Percentiles rank a stretch among this genome's conserved stretches.
These are phyloP conservation scores for Acropternis orthonyx DNA, from an alignment of 2,797 vertebrate species.

Conservation along the genomic window DNA sequence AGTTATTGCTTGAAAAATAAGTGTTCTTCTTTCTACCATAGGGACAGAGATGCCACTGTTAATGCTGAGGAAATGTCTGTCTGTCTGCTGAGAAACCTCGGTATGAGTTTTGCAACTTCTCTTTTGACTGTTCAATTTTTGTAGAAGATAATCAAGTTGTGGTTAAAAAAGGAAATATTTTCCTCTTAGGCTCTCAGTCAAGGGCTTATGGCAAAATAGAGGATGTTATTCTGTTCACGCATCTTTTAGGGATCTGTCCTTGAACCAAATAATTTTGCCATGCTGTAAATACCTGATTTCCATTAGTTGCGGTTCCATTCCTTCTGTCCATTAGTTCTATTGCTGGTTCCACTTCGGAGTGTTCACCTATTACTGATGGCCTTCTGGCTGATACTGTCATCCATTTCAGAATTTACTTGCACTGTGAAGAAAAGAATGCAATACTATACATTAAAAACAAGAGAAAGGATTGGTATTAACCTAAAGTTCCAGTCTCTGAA, in stretches of 20 bases:
- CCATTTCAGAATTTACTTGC: neutral
- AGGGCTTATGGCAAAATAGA: neutral
- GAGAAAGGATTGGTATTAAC: neutral
- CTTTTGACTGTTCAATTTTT: neutral
- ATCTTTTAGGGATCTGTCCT: neutral
- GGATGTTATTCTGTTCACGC: accelerated
- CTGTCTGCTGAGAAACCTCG: slow-evolving; percentile 86
- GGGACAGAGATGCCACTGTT: slow-evolving; percentile 82
- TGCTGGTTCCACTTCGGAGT: neutral
- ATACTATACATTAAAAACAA: neutral
- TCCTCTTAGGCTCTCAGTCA: neutral
- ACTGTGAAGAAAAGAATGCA: neutral
- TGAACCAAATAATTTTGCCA: neutral
- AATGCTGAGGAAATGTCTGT: slow-evolving; percentile 84
- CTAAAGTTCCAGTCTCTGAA: neutral
- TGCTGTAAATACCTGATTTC: neutral
- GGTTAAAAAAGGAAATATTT: neutral
- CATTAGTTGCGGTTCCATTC: neutral
- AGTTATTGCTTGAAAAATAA: neutral
- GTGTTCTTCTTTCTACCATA: slow-evolving; percentile 40
- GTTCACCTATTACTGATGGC: neutral
- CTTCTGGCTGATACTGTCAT: neutral
- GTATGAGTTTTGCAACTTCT: slow-evolving; percentile 72
- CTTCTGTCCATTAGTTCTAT: neutral
- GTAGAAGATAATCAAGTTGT: neutral